These are phyloP conservation scores for Clamator glandarius DNA, from an alignment of 2,797 vertebrate species.

Conservation along the genomic window DNA sequence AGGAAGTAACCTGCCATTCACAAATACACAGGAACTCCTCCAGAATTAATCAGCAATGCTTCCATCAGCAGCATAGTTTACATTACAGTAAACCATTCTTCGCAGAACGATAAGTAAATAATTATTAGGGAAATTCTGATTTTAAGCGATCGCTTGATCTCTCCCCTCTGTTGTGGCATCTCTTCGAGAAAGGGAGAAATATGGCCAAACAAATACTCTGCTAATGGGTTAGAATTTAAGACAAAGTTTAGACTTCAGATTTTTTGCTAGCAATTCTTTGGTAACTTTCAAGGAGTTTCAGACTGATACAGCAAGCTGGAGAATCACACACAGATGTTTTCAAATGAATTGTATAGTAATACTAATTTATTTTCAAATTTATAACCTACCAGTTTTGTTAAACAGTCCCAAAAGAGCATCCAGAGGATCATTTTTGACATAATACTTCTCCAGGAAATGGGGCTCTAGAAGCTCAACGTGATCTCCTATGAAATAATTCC, in stretches of 20 bases:
- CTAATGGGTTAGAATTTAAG: background rate
- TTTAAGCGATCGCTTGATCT: background rate
- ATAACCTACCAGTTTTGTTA: background rate
- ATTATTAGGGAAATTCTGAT: background rate
- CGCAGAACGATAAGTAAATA: background rate
- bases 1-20: background rate
- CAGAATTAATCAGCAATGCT: background rate
- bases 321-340: background rate
- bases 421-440: background rate
- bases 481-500: background rate
- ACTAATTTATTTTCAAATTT: background rate
- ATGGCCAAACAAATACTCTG: background rate
- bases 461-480: background rate
- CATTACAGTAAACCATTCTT: background rate
- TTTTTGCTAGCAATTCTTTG: background rate
- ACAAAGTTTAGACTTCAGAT: background rate
- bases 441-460: background rate
- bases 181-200: background rate
- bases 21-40: background rate
- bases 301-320: background rate
- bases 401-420: background rate
- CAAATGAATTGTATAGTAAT: background rate
- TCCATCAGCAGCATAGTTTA: background rate
- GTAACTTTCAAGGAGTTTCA: background rate
- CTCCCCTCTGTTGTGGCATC: fast-evolving